phyloP scores from a whole-genome alignment of 1,140 invertebrate genomes.

The Drosophila nasuta region DNA sequence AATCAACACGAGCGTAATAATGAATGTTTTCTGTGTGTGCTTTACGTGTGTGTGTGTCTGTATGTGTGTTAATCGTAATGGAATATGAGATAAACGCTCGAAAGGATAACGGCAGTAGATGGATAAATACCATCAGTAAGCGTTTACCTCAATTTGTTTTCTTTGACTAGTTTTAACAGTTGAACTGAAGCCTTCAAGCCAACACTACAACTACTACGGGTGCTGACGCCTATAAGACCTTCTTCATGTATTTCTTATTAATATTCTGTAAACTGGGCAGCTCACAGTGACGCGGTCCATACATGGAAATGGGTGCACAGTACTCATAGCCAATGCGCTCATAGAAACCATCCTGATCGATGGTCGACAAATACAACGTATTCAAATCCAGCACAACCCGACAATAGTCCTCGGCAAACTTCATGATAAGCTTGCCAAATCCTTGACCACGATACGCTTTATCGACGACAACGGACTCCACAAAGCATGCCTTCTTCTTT shows the following conservation, averaged over 20 bases:
- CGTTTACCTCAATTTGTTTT: slow-evolving; percentile 49
- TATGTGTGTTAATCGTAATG: slow-evolving; percentile 64
- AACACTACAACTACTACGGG: slow-evolving; percentile 61
- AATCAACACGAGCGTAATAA: slow-evolving; percentile 73
- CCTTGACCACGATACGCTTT: slow-evolving; percentile 89
- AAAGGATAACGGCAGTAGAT: slow-evolving; percentile 37
- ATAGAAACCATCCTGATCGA: slow-evolving; percentile 92
- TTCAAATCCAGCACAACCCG: slow-evolving; percentile 87
- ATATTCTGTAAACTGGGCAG: slow-evolving; percentile 78
- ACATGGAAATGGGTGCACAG: slow-evolving; percentile 90
- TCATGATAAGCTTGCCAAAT: slow-evolving; percentile 90
- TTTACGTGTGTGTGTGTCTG: too few relatives aligned
- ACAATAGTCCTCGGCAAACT: slow-evolving; percentile 89
- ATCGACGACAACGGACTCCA: slow-evolving; percentile 92
- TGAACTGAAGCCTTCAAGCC: slow-evolving; percentile 49
- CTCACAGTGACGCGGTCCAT: slow-evolving; percentile 85
- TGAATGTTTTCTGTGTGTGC: slow-evolving; percentile 62
- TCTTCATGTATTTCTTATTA: slow-evolving; percentile 85
- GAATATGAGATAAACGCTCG: slow-evolving; percentile 62
- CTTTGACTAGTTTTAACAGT: slow-evolving; percentile 62
- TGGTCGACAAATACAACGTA: slow-evolving; percentile 90
- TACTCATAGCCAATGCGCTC: slow-evolving; percentile 89
- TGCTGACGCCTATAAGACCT: slow-evolving; percentile 82
- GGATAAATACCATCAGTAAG: slow-evolving; percentile 32
- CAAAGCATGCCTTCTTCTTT: slow-evolving; percentile 88